phyloP scores from a whole-genome alignment of 2,797 vertebrate species.

The Paramormyrops hopkinsi region DNA sequence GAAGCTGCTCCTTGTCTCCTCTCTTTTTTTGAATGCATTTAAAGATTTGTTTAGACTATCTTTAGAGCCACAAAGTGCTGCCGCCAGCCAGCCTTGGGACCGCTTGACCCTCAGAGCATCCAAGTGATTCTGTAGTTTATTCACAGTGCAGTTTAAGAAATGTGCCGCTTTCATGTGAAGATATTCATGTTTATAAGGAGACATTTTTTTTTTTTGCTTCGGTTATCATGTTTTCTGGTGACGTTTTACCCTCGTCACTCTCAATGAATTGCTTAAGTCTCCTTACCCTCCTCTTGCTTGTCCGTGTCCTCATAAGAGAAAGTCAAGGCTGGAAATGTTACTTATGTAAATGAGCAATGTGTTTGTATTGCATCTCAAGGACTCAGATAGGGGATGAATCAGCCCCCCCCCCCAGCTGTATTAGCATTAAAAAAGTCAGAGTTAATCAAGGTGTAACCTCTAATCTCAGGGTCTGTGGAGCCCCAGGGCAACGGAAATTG shows the following conservation, averaged over 20 bases:
- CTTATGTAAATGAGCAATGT: slow-evolving; percentile 3
- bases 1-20: background rate
- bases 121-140: background rate
- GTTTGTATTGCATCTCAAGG: background rate
- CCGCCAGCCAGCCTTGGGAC: background rate
- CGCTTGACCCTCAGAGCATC: background rate
- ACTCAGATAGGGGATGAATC: background rate
- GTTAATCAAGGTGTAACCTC: background rate
- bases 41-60: background rate
- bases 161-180: background rate
- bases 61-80: background rate
- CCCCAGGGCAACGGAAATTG: too few relatives aligned
- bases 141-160: background rate
- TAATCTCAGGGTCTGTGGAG: background rate
- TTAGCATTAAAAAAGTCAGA: background rate
- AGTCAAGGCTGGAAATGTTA: background rate
- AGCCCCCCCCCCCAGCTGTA: background rate
- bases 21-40: background rate
- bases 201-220: background rate
- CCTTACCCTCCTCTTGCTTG: background rate
- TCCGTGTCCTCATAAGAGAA: background rate
- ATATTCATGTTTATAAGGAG: background rate
- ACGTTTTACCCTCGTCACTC: background rate
- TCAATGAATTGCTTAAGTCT: background rate
- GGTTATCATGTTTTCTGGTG: background rate